A percentile compares a stretch with the other conserved stretches of the same genome.
Evolutionary conservation across 2,113 vertebrate species (phyloP).

Genomic region (Platysternon megacephalum): DNA sequence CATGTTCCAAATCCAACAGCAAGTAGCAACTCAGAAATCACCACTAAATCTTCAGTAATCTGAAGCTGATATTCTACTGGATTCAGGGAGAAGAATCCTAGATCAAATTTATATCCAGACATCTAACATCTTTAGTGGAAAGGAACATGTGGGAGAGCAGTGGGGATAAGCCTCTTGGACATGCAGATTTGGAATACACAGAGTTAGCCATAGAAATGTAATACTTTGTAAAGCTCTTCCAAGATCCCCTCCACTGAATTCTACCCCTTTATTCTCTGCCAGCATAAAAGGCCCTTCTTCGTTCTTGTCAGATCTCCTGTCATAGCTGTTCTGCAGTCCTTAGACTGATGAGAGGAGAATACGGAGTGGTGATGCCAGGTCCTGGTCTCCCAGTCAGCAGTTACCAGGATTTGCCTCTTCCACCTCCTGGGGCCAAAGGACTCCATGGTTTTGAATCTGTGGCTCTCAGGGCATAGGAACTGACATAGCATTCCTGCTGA

Average conservation of each 20-base stretch:
- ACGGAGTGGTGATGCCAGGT: neutral
- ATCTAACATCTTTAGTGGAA: neutral
- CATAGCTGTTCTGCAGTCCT: rapidly evolving
- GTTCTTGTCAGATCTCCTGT: neutral
- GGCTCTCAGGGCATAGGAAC: neutral
- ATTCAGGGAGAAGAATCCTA: neutral
- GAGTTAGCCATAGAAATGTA: rapidly evolving
- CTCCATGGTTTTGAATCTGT: neutral
- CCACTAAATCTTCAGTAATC: neutral
- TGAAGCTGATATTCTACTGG: neutral
- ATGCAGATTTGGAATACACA: rapidly evolving
- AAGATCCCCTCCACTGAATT: rapidly evolving
- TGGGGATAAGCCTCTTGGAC: neutral
- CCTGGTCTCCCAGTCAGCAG: rapidly evolving
- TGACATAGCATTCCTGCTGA: neutral
- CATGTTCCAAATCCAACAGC: neutral
- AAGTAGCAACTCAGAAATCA: slow-evolving; percentile 7
- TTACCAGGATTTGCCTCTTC: rapidly evolving
- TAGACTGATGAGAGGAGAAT: rapidly evolving
- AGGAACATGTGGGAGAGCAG: neutral
- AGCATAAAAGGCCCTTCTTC: rapidly evolving
- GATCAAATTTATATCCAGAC: neutral
- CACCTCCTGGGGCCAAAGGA: neutral
- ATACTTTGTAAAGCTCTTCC: neutral
- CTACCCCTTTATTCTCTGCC: rapidly evolving